Conservation (phyloP, 2,797 vertebrate genomes). For the Phyllotis vaccarum region DNA sequence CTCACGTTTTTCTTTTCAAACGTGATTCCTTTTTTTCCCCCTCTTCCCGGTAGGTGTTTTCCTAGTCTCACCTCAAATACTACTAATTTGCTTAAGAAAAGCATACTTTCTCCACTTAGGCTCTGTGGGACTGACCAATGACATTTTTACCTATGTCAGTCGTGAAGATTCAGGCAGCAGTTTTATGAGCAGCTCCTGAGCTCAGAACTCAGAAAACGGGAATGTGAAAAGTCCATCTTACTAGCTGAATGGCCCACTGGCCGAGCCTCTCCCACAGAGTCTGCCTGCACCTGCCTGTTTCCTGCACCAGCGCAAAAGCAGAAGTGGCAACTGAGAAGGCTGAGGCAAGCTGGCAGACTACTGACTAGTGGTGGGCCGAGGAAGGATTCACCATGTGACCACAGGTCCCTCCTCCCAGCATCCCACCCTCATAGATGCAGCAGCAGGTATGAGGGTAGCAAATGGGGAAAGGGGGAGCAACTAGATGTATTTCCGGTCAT, state of each 20-base stretch:
- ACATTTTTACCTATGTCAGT: neutral
- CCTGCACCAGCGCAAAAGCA: neutral
- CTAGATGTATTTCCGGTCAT: neutral
- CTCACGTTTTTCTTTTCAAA: conserved; percentile 40
- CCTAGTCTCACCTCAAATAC: conserved; percentile 53
- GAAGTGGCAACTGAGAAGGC: neutral
- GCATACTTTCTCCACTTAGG: neutral
- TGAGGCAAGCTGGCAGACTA: neutral
- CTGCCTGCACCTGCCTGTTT: neutral
- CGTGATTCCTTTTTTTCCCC: neutral
- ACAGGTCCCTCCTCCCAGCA: neutral
- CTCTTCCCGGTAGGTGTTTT: neutral
- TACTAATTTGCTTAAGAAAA: neutral
- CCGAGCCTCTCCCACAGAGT: neutral
- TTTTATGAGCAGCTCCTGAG: neutral
- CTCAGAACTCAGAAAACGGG: neutral
- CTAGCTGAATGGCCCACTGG: neutral
- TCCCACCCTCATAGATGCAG: neutral
- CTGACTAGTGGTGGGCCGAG: accelerated
- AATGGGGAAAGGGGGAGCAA: no score
- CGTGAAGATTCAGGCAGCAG: neutral
- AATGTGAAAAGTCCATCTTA: neutral
- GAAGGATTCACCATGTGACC: neutral
- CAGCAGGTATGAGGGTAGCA: neutral
- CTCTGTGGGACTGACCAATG: neutral